phyloP scores from a whole-genome alignment of 2,888 invertebrate genomes.

The Colletes collaris region DNA sequence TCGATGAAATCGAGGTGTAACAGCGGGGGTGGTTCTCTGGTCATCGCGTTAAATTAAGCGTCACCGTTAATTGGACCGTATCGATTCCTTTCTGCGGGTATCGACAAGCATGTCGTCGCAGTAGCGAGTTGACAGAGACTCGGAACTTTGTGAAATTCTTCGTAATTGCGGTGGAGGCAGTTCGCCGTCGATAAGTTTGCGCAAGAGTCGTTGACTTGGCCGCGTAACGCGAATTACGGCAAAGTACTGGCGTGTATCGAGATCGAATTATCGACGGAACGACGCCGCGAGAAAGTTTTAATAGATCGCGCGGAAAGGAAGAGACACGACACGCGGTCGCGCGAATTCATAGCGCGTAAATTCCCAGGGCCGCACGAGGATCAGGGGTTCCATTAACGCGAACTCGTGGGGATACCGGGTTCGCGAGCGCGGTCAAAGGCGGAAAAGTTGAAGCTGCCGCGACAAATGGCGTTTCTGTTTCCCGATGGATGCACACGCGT shows the following conservation, averaged over 20 bases:
- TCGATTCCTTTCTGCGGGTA: no score
- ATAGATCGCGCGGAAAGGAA: constrained; percentile 11
- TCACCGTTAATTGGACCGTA: no score
- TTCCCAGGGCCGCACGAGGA: constrained; percentile 23
- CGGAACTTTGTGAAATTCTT: no score
- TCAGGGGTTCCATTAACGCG: constrained; percentile 39
- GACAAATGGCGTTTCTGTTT: constrained; percentile 15
- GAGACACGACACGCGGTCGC: neutral
- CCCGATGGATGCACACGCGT: neutral
- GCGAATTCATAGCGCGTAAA: constrained; percentile 6
- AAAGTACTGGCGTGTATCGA: constrained; percentile 1
- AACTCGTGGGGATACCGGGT: neutral
- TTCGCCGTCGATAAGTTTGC: neutral
- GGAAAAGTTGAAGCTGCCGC: constrained; percentile 31
- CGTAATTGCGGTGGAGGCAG: neutral
- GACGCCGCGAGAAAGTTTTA: constrained; percentile 8
- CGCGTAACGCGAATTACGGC: neutral
- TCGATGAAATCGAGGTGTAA: no score
- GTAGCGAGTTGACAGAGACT: no score
- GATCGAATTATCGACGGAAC: constrained; percentile 12
- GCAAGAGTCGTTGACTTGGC: neutral
- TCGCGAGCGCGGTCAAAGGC: constrained; percentile 22
- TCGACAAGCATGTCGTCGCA: no score
- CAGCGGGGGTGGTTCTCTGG: no score
- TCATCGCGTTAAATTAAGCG: no score